Evolutionary conservation across 2,797 vertebrate genomes (phyloP).

Genomic region (Taeniopygia guttata): DNA sequence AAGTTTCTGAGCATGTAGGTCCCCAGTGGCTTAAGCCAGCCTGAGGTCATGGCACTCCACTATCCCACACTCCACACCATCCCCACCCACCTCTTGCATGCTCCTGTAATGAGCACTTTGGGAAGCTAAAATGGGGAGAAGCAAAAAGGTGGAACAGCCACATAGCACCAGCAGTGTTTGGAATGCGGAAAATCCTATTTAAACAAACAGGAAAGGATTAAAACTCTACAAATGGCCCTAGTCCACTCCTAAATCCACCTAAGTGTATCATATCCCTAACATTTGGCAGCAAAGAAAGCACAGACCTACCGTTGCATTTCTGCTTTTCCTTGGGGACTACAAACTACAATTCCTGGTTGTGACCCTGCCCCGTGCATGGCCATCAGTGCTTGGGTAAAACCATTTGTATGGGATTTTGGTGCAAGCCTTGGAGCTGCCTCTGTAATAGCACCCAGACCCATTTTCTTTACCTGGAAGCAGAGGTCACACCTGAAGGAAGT

Average conservation of each 20-base stretch:
- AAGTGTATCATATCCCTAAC: background rate
- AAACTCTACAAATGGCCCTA: background rate
- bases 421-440: background rate
- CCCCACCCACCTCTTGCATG: background rate
- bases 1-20: background rate
- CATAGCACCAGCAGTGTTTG: background rate
- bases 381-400: background rate
- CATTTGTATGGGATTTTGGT: fast-evolving
- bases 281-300: background rate
- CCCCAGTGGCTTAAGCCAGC: background rate
- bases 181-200: background rate
- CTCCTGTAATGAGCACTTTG: background rate
- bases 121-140: background rate
- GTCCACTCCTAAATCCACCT: background rate
- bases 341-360: too few relatives aligned
- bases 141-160: background rate
- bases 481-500: background rate
- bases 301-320: background rate
- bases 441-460: background rate
- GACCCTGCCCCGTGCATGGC: fast-evolving
- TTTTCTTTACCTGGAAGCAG: background rate
- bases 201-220: background rate
- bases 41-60: background rate
- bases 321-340: background rate
- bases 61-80: background rate